Evolutionary conservation across 2,888 invertebrate genomes (phyloP), one percentile per base, ranked within the genome.

Genomic region (Geotrupes spiniger): DNA sequence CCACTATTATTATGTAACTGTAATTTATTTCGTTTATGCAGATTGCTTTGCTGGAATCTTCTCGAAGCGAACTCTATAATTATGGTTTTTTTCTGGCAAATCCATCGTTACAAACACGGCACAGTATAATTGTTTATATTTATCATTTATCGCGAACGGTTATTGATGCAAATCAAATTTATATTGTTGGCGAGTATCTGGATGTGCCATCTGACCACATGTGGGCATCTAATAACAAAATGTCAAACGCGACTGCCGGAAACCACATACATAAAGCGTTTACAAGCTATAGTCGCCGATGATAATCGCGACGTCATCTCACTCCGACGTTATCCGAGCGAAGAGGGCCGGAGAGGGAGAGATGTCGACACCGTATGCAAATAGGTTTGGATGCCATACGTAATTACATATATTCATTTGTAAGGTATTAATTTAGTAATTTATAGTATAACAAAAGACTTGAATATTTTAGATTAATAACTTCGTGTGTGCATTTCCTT

Each of bases 211-310:
- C 46, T 50, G 42, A 46, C 50, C 50, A 50, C 50, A 50, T 50
- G 50, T 50, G 50, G 50, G 42, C 46, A 29, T 50, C 46, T 46
- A 50, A 50, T 50, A 50, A 46, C 46, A 36, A 50, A 41, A 50
- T 46, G 50, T 50, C 50, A 50, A 46, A 50, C 37, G 15, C 50
- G 33, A 41, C 42, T 50, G 50, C 46, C 50, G 50, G 50, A 50
- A 50, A 44, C 25, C 27, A 16, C 46, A 41, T 33, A 26, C 41
- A 17, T 41, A 36, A 46, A 40, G 26, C 46, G 16, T 36, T 40
- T 27, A 36, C 36, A 46, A 27, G 33, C 40, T 26, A 17, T 28
- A 44, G 21, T 29, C 38, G 42, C 31, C 17, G 37, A 33, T 33
- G 42, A 38, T 42, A 45, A 44, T 40, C 40, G 16, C 28, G 36